Evolutionary conservation across 2,113 vertebrate species (phyloP).

Genomic region (Synchiropus splendidus): DNA sequence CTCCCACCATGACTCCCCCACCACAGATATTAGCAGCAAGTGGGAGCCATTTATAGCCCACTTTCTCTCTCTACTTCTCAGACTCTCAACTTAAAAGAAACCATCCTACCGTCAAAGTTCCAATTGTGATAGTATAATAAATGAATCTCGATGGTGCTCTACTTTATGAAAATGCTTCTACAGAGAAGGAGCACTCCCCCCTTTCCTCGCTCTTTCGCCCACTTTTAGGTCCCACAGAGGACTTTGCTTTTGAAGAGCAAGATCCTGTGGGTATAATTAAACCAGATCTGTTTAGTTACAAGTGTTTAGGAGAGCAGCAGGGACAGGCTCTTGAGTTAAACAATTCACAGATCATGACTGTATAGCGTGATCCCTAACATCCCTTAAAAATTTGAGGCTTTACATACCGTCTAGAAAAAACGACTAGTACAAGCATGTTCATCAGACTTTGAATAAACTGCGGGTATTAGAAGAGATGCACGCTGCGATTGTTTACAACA

Average conservation of each 20-base stretch:
- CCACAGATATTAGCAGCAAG: constrained; percentile 28
- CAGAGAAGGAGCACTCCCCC: constrained; percentile 33
- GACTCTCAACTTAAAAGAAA: constrained; percentile 25
- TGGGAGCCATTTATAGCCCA: constrained; percentile 39
- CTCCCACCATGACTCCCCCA: constrained; percentile 8
- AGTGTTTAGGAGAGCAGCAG: constrained; percentile 51
- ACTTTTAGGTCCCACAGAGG: constrained; percentile 53
- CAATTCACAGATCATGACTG: constrained; percentile 73
- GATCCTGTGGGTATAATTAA: constrained; percentile 61
- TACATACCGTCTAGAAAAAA: too few relatives aligned
- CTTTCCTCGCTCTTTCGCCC: constrained; percentile 13
- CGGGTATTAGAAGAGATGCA: constrained; percentile 46
- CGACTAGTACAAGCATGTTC: constrained; percentile 14
- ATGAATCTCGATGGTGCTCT: constrained; percentile 47
- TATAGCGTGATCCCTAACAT: too few relatives aligned
- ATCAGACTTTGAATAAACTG: constrained; percentile 55
- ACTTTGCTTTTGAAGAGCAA: constrained; percentile 38
- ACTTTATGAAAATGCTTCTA: constrained; percentile 49
- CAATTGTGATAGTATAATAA: constrained; percentile 3
- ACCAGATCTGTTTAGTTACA: constrained; percentile 53
- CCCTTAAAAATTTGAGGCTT: too few relatives aligned
- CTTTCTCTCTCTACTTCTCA: constrained; percentile 17
- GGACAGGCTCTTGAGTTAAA: constrained; percentile 65
- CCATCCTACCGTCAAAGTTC: neutral
- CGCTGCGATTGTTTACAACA: constrained; percentile 58